Percentiles rank a stretch among this genome's conserved stretches.
phyloP scores from a whole-genome alignment of 2,113 vertebrate genomes.

The Odontesthes bonariensis region DNA sequence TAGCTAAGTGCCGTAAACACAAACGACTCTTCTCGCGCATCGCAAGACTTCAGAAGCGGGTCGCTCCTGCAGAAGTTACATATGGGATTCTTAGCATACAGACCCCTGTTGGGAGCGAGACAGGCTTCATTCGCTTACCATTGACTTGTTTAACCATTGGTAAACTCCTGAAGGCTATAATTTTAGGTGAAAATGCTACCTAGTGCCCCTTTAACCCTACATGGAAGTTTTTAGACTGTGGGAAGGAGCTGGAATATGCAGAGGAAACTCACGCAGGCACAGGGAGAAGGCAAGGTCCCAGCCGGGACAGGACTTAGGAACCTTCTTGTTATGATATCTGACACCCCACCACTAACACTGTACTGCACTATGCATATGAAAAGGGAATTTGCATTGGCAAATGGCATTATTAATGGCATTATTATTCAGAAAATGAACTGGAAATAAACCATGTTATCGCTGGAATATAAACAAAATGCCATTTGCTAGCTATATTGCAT shows the following conservation, averaged over 20 bases:
- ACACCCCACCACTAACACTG: not conserved
- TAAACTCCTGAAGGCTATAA: too few relatives aligned
- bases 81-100: too few relatives aligned
- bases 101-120: too few relatives aligned
- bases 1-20: too few relatives aligned
- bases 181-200: too few relatives aligned
- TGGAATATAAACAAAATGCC: not conserved
- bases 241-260: not conserved
- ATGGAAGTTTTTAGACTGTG: not conserved
- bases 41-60: too few relatives aligned
- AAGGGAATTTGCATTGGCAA: not conserved
- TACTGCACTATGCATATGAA: not conserved
- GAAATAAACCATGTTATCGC: not conserved
- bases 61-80: too few relatives aligned
- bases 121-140: too few relatives aligned
- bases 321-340: too few relatives aligned
- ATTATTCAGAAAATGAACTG: not conserved
- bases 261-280: not conserved
- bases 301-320: too few relatives aligned
- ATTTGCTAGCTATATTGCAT: not conserved
- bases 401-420: not conserved
- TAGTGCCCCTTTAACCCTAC: not conserved
- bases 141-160: too few relatives aligned
- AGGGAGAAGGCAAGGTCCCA: not conserved
- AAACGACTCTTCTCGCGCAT: too few relatives aligned